Conservation (phyloP, 2,113 vertebrate genomes). For the Muscicapa adusta region DNA sequence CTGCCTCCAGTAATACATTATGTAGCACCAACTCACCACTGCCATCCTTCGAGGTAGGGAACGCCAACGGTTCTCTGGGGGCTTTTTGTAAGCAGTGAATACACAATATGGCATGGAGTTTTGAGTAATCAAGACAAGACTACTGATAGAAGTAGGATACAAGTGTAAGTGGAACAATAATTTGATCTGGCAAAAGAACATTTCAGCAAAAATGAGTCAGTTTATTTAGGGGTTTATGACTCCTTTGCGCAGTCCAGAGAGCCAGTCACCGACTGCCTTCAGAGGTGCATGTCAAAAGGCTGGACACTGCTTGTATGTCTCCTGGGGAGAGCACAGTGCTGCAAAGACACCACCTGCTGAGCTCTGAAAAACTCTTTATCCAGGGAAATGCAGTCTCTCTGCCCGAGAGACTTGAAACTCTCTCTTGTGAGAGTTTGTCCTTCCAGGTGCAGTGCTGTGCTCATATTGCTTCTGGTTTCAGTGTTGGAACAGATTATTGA, state of each 20-base stretch:
- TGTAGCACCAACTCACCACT: not conserved
- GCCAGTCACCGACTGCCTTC: not conserved
- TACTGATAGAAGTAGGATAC: not conserved
- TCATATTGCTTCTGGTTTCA: not conserved
- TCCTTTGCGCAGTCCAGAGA: not conserved
- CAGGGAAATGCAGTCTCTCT: not conserved
- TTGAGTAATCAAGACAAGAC: not conserved
- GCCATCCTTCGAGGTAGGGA: not conserved
- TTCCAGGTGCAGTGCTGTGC: not conserved
- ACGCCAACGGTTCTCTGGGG: rapidly evolving
- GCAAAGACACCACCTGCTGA: not conserved
- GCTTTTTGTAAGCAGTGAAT: not conserved
- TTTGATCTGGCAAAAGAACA: not conserved
- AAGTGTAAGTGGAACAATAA: not conserved
- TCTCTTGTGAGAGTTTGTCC: not conserved
- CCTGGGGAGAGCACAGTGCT: not conserved
- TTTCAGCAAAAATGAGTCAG: not conserved
- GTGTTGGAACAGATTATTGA: not conserved
- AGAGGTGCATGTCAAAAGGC: not conserved
- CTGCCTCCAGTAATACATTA: not conserved
- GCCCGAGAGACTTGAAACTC: not conserved
- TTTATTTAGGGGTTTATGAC: not conserved
- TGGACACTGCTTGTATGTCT: not conserved
- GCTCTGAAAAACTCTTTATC: not conserved
- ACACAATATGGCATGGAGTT: not conserved